Conservation (phyloP, 2,113 vertebrate species). For the Procapra przewalskii region DNA sequence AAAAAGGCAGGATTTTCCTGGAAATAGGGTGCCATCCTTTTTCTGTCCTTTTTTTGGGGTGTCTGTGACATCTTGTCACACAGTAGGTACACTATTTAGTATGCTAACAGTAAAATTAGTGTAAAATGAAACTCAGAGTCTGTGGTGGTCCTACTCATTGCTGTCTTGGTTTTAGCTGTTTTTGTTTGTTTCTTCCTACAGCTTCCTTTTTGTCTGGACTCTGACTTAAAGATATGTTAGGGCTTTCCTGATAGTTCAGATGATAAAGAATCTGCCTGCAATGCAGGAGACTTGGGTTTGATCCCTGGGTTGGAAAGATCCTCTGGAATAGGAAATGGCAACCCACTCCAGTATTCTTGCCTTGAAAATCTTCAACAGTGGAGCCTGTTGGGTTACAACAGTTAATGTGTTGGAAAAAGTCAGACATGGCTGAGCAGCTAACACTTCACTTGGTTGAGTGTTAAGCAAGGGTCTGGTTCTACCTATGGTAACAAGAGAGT, state of each 20-base stretch:
- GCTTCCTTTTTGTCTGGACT: background rate
- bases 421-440: background rate
- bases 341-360: background rate
- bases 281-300: background rate
- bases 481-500: background rate
- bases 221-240: background rate
- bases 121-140: background rate
- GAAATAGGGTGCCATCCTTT: background rate
- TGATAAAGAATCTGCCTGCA: background rate
- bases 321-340: background rate
- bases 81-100: background rate
- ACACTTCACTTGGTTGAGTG: background rate
- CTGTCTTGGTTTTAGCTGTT: background rate
- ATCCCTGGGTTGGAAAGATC: background rate
- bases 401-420: background rate
- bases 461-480: background rate
- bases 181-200: background rate
- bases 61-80: background rate
- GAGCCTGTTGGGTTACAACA: background rate
- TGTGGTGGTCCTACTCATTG: background rate
- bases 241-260: background rate
- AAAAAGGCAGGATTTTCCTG: background rate
- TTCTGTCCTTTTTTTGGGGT: background rate
- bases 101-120: background rate
- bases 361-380: background rate